Evolutionary conservation across 2,888 invertebrate species (phyloP), one percentile per base, ranked within the genome.

Genomic region (Agrypnus murinus): DNA sequence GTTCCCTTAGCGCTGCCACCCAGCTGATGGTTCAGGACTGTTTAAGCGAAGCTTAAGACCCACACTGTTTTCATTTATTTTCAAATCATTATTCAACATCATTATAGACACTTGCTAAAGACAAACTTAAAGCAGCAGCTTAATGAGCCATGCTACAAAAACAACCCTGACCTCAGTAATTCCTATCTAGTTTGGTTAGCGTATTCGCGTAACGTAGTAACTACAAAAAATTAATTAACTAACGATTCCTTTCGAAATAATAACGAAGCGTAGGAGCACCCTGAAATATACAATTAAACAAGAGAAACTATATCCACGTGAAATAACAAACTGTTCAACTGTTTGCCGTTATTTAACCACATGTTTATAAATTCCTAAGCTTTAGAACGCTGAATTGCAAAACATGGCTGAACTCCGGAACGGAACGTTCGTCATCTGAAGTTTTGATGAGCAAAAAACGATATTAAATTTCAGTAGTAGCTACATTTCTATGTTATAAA

Each of bases 381-480:
- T 15, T n/a, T 12, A 36, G 9, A 10, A n/a, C 3, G 10, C 36
- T 36, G 36, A 34, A 12, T 34, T 17, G 14, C 55, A 36, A 55
- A 55, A 55, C 55, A 55, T 53, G 19, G 25, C 25, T 25, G 25
- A 25, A 25, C 25, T 5, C 2, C 25, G 8, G 31, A 19, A 10
- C 19, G 55, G 17, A 17, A 19, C 32, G 17, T 32, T 36, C 15
- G 10, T 55, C 55, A 36, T 12, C 55, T 9, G 14, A 36, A 34
- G 14, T 53, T 53, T 14, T 53, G 53, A 55, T 55, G 55, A 55
- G 55, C 55, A 55, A 55, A 55, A 55, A 55, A 36, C 36, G 8
- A 36, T 55, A 55, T 55, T 55, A 55, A 55, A 55, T 55, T 55
- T 55, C 55, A 55, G 55, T 8, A 36, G 55, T 36, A 55, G 55